phyloP scores from a whole-genome alignment of 2,888 invertebrate species.

The Iphiclides podalirius region DNA sequence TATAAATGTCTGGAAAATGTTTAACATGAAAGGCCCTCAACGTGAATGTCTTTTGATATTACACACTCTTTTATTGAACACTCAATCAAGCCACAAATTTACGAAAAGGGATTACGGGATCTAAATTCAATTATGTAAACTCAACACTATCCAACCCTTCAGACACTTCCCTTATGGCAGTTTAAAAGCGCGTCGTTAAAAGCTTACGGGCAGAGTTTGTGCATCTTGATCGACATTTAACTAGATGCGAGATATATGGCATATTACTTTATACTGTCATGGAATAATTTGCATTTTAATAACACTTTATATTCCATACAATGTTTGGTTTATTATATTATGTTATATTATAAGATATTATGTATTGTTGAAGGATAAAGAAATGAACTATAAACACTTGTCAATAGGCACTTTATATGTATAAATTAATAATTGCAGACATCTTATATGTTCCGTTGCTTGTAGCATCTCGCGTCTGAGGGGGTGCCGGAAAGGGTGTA shows the following conservation, averaged over 20 bases:
- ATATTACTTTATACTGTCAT: constrained; percentile 48
- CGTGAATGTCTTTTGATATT: no score
- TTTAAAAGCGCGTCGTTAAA: constrained; percentile 25
- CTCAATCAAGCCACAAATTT: no score
- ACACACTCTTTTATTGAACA: no score
- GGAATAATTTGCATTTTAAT: constrained; percentile 62
- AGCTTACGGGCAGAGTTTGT: constrained; percentile 24
- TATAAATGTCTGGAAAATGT: no score
- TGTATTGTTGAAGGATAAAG: no score
- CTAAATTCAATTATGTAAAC: constrained; percentile 24
- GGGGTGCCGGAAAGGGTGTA: no score
- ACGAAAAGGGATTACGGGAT: constrained; percentile 18
- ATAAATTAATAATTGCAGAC: no score
- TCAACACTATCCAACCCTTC: constrained; percentile 20
- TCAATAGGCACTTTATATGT: no score
- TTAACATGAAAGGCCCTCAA: no score
- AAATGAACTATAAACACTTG: no score
- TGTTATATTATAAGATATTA: background rate
- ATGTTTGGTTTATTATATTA: background rate
- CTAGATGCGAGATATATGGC: constrained; percentile 25
- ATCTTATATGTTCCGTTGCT: no score
- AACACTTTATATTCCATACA: constrained; percentile 30
- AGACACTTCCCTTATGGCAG: constrained; percentile 22
- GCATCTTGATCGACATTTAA: constrained; percentile 32
- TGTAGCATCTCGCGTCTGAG: no score